Percentiles rank a stretch among this genome's conserved stretches.
phyloP scores from a whole-genome alignment of 2,113 vertebrate species.

The Corythaixoides concolor region DNA sequence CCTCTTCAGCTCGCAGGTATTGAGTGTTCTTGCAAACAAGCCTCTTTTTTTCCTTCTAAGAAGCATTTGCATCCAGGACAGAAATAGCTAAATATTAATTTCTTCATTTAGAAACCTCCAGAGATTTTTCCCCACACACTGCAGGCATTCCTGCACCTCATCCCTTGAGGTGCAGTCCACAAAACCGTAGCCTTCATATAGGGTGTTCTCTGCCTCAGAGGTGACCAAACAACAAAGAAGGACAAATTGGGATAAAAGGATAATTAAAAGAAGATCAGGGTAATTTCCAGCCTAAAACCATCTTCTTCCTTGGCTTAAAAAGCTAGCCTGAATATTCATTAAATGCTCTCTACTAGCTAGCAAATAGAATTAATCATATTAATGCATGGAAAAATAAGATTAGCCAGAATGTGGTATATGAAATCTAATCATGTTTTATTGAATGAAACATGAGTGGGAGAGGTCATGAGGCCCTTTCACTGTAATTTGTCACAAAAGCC shows the following conservation, averaged over 20 bases:
- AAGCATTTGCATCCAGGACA: not conserved
- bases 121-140: not conserved
- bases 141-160: not conserved
- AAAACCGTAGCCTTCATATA: rapidly evolving
- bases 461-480: not conserved
- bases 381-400: slow-evolving; percentile 37
- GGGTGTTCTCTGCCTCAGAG: not conserved
- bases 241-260: not conserved
- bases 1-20: not conserved
- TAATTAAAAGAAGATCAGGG: not conserved
- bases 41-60: not conserved
- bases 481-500: not conserved
- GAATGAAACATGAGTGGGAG: slow-evolving; percentile 13
- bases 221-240: not conserved
- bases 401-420: not conserved
- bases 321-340: slow-evolving; percentile 41
- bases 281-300: slow-evolving; percentile 12
- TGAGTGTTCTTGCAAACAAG: not conserved
- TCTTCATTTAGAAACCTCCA: not conserved
- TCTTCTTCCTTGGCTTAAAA: not conserved
- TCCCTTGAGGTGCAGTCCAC: not conserved
- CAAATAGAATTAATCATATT: slow-evolving; percentile 56
- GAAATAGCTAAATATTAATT: not conserved
- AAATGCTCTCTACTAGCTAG: not conserved
- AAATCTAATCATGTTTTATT: slow-evolving; percentile 18